Conservation (phyloP, 1,140 invertebrate species). For the Rhizoglyphus robini region DNA sequence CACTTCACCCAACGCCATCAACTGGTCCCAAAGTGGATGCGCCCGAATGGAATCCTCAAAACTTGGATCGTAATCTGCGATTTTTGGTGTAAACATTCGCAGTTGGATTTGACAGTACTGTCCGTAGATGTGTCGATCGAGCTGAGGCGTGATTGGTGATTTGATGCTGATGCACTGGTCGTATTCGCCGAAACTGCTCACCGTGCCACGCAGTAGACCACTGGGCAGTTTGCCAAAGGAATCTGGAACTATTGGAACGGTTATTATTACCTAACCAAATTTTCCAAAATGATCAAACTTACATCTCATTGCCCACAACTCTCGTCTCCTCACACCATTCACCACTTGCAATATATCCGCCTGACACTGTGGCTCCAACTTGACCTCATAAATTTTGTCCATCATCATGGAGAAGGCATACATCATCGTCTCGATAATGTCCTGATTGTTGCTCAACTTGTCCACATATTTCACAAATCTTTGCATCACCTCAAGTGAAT, state of each 20-base stretch:
- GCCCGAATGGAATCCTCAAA: not conserved
- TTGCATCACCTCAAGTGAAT: not conserved
- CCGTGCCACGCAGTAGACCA: not conserved
- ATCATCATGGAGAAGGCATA: not conserved
- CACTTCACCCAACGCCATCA: not conserved
- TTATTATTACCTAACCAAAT: not conserved
- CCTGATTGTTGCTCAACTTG: not conserved
- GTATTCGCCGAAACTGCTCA: constrained; percentile 2
- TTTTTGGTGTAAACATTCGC: not conserved
- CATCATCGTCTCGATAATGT: not conserved
- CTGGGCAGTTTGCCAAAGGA: not conserved
- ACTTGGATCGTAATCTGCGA: not conserved
- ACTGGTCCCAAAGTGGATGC: not conserved
- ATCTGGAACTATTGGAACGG: not conserved
- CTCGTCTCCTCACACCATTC: not conserved
- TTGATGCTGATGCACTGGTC: not conserved
- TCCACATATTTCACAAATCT: not conserved
- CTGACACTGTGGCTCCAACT: not conserved
- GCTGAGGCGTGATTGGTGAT: not conserved
- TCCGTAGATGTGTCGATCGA: not conserved
- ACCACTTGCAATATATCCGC: not conserved
- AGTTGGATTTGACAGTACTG: not conserved
- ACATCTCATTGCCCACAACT: not conserved
- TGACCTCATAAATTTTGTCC: not conserved
- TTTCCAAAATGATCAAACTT: too few relatives aligned